Conservation (phyloP, 2,888 invertebrate species). For the Erpobdella octoculata region DNA sequence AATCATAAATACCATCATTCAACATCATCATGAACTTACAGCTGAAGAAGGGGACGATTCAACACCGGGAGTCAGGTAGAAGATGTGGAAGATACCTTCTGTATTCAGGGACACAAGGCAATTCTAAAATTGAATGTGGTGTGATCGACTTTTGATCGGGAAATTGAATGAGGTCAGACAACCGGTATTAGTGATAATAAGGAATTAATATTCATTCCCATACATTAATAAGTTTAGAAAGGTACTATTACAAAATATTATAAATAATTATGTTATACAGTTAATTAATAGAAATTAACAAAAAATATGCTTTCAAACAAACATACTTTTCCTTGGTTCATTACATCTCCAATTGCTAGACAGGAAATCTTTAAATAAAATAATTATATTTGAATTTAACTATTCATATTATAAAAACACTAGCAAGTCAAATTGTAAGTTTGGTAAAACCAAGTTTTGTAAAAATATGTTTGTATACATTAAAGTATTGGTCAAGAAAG, state of each 20-base stretch:
- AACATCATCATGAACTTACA: not conserved
- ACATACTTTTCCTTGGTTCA: conserved; percentile 58
- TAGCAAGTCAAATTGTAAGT: too few relatives aligned
- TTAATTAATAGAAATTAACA: not conserved
- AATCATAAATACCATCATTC: too few relatives aligned
- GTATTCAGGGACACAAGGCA: conserved; percentile 62
- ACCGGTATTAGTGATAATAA: not conserved
- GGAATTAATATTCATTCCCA: not conserved
- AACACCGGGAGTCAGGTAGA: conserved; percentile 41
- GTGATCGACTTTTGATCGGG: not conserved
- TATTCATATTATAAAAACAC: too few relatives aligned
- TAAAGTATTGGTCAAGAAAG: too few relatives aligned
- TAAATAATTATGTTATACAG: too few relatives aligned
- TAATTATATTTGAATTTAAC: too few relatives aligned
- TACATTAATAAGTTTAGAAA: too few relatives aligned
- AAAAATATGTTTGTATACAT: too few relatives aligned
- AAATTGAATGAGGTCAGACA: too few relatives aligned
- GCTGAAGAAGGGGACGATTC: not conserved
- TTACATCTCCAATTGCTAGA: conserved; percentile 63
- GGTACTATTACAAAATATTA: too few relatives aligned
- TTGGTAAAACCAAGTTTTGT: too few relatives aligned
- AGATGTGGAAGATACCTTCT: conserved; percentile 67
- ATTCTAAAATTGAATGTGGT: conserved; percentile 55
- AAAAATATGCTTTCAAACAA: not conserved
- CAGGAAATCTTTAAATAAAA: conserved; percentile 56